These are phyloP conservation scores for Orthosia gracilis DNA, from an alignment of 2,888 invertebrate species.

Conservation along the genomic window DNA sequence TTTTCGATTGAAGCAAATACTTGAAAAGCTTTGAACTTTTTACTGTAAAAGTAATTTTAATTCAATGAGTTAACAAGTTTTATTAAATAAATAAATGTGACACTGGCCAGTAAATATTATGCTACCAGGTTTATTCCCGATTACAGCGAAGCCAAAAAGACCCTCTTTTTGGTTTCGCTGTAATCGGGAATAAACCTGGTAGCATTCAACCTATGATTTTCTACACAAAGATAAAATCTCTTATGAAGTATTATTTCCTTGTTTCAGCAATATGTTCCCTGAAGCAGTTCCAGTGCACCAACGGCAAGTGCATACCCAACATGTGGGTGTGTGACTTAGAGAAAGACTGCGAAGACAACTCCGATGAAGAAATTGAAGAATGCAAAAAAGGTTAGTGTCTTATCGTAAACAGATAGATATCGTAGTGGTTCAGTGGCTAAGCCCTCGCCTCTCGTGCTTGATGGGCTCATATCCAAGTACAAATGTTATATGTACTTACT, in stretches of 20 bases:
- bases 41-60: not conserved
- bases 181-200: no score
- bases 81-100: not conserved
- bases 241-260: slow-evolving; percentile 47
- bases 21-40: slow-evolving; percentile 13
- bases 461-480: no score
- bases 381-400: slow-evolving; percentile 92
- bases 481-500: no score
- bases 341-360: slow-evolving; percentile 95
- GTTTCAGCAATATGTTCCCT: slow-evolving; percentile 91
- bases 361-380: slow-evolving; percentile 94
- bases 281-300: slow-evolving; percentile 94
- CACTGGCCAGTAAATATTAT: not conserved
- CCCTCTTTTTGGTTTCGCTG: no score
- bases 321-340: slow-evolving; percentile 95
- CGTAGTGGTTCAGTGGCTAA: no score
- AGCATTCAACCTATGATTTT: no score
- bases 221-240: not conserved
- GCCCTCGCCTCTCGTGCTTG: no score
- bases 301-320: slow-evolving; percentile 94
- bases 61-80: slow-evolving; percentile 3
- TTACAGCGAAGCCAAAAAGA: no score
- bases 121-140: not conserved
- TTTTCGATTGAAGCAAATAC: slow-evolving; percentile 13
- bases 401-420: not conserved